A percentile compares a stretch with the other conserved stretches of the same genome.
Evolutionary conservation across 2,113 vertebrate species (phyloP).

Genomic region (Bubo scandiacus): DNA sequence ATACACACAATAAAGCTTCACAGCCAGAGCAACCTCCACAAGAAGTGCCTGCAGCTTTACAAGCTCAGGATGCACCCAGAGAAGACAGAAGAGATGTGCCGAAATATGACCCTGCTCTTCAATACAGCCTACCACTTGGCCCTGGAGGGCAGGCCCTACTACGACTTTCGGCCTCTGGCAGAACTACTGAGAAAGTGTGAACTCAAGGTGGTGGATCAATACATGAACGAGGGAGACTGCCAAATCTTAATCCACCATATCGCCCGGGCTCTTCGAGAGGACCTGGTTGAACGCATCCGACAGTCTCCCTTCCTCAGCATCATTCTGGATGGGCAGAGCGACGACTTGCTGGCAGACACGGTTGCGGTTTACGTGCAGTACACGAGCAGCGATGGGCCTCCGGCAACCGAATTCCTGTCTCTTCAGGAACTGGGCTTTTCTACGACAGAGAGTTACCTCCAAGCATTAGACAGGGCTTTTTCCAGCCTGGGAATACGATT

Average conservation of each 20-base stretch:
- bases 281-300: conserved; percentile 90
- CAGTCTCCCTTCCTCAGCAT: conserved; percentile 92
- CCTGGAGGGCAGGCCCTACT: conserved; percentile 89
- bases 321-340: conserved; percentile 91
- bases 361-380: conserved; percentile 94
- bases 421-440: conserved; percentile 86
- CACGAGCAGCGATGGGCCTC: conserved; percentile 84
- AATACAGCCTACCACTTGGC: conserved; percentile 94
- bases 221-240: conserved; percentile 96
- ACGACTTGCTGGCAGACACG: conserved; percentile 88
- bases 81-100: conserved; percentile 97
- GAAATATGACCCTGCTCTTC: conserved; percentile 93
- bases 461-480: conserved; percentile 90
- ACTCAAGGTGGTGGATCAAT: conserved; percentile 95
- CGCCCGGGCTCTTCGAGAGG: conserved; percentile 86
- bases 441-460: conserved; percentile 90
- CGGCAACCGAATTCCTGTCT: conserved; percentile 90
- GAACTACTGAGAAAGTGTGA: conserved; percentile 95
- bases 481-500: conserved; percentile 84
- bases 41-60: conserved; percentile 98
- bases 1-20: conserved; percentile 98
- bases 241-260: conserved; percentile 94
- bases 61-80: conserved; percentile 97
- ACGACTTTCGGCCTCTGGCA: conserved; percentile 89
- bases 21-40: conserved; percentile 98